Evolutionary conservation across 2,888 invertebrate species (phyloP), one percentile per base, ranked within the genome.

Genomic region (Zygogramma bicolorata): DNA sequence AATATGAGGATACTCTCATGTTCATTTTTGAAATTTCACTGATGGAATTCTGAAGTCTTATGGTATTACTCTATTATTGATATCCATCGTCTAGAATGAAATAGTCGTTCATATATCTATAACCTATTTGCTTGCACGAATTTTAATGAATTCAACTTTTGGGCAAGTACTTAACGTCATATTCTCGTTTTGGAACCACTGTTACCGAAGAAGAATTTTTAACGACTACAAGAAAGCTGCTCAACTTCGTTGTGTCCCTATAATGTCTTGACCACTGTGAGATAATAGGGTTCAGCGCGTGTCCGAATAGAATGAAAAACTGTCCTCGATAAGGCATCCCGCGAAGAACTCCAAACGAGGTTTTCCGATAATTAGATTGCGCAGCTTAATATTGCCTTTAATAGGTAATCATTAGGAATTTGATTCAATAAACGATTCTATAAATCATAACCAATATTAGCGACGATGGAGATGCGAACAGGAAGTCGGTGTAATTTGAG

Each of bases 371-470:
- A 53, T 53, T 53, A n/a, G 25, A 53, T 27, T 22, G 6, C 22
- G 25, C 53, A 53, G 53, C 25, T 53, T n/a, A 13, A 53, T n/a
- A 53, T 22, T 53, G 53, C 53, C 25, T 53, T 53, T 53, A 53
- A 53, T 27, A 27, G 53, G 53, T n/a, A 53, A 53, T 53, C 22
- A 53, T 53, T 53, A 53, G 13, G 15, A 53, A 53, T 53, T 27
- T 22, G 53, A 53, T 53, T 25, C 53, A 27, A 53, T 25, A 53
- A 53, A 53, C 25, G 27, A 27, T 27, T 53, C 53, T 53, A 22
- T 53, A 53, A 53, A 53, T 53, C 46, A 46, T 46, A 46, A 46
- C 46, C 10, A 46, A 46, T 46, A 46, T 46, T 46, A 46, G 46
- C 46, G 46, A 20, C 8, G 46, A 46, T 46, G 46, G 10, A 46